Conservation (phyloP, 1,140 invertebrate species). For the Drosophila nigrodunni region DNA sequence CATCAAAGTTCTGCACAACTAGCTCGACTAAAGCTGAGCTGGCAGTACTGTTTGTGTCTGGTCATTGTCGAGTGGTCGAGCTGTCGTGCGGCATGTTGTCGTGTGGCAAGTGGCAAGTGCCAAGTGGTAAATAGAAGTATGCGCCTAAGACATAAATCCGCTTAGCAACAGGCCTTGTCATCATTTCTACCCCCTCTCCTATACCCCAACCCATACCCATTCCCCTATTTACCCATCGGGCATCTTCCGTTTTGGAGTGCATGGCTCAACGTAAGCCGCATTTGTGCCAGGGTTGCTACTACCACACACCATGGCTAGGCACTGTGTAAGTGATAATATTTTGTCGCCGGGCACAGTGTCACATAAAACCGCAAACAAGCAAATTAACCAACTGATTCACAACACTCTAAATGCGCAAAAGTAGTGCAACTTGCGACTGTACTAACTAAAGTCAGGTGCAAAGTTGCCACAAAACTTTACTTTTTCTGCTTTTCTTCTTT, state of each 20-base stretch:
- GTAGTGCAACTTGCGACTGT: slow-evolving; percentile 24
- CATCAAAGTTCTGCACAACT: no score
- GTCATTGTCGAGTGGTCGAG: slow-evolving; percentile 11
- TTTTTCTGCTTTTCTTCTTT: neutral
- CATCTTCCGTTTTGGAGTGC: neutral
- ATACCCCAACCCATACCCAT: neutral
- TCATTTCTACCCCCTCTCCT: neutral
- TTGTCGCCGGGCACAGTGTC: slow-evolving; percentile 15
- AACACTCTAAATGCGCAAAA: slow-evolving; percentile 16
- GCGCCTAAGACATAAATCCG: slow-evolving; percentile 42
- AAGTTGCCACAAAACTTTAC: slow-evolving; percentile 48
- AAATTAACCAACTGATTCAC: slow-evolving; percentile 57
- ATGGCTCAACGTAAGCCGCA: slow-evolving; percentile 21
- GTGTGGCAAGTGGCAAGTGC: slow-evolving; percentile 21
- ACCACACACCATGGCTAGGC: neutral
- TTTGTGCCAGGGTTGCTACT: slow-evolving; percentile 35
- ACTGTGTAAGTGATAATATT: slow-evolving; percentile 26
- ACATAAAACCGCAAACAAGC: slow-evolving; percentile 49
- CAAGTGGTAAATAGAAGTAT: slow-evolving; percentile 37
- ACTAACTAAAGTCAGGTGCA: slow-evolving; percentile 14
- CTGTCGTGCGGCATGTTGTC: neutral
- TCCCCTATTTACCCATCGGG: no score
- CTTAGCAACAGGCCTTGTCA: slow-evolving; percentile 18
- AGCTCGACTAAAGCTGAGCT: no score
- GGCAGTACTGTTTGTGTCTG: neutral